Conservation (phyloP, 1,140 invertebrate species). For the Melipona quadrifasciata region DNA sequence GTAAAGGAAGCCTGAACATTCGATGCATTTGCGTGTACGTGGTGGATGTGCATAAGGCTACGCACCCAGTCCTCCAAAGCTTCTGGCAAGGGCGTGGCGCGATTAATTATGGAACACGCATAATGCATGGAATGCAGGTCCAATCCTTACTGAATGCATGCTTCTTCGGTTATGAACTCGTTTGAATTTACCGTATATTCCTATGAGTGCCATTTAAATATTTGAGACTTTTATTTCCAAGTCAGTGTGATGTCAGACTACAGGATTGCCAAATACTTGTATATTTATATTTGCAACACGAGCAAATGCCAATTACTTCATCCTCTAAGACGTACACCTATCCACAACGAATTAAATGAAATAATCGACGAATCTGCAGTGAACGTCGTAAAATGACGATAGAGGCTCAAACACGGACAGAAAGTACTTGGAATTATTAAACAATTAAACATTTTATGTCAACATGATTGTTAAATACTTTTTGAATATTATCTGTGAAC, state of each 20-base stretch:
- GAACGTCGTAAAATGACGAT: too few relatives aligned
- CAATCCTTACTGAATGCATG: neutral
- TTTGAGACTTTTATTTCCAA: neutral
- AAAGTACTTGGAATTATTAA: neutral
- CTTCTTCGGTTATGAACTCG: neutral
- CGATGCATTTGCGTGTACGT: neutral
- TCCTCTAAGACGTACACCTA: neutral
- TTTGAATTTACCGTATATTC: neutral
- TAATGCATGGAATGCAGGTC: constrained; percentile 36
- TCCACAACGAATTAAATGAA: neutral
- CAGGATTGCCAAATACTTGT: neutral
- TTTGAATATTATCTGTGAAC: neutral
- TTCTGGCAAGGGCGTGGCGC: constrained; percentile 30
- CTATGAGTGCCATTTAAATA: neutral
- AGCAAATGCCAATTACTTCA: neutral
- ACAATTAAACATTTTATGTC: neutral
- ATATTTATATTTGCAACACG: too few relatives aligned
- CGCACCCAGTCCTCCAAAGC: constrained; percentile 6
- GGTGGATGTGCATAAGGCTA: constrained; percentile 2
- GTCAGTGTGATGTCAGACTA: too few relatives aligned
- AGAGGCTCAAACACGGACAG: neutral
- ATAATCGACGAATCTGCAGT: too few relatives aligned
- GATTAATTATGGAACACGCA: constrained; percentile 44
- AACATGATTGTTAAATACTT: neutral
- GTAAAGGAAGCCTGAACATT: neutral